A percentile compares a stretch with the other conserved stretches of the same genome.
Conservation (phyloP, 53 echinoderm and acorn worm species). For the Actinopyga echinites region DNA sequence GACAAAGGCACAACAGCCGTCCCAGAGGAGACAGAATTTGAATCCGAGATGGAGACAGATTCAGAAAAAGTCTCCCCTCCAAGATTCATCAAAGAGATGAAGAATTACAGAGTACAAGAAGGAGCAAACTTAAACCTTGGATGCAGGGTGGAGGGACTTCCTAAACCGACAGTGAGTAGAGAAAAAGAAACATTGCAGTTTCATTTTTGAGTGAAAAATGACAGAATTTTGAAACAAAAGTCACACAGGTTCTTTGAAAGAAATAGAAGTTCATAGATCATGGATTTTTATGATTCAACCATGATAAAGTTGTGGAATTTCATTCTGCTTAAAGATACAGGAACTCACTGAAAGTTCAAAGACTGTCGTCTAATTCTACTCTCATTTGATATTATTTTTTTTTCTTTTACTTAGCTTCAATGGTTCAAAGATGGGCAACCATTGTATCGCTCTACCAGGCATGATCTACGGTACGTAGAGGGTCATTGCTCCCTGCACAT, state of each 20-base stretch:
- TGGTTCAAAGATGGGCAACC: slow-evolving; percentile 97
- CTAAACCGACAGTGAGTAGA: slow-evolving; percentile 83
- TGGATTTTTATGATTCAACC: too few relatives aligned
- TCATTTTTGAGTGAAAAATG: too few relatives aligned
- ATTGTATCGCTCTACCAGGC: slow-evolving; percentile 70
- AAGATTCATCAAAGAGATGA: slow-evolving; percentile 87
- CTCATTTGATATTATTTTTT: neutral
- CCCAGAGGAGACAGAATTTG: slow-evolving; percentile 93
- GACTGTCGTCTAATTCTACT: neutral
- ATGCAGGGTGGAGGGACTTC: slow-evolving; percentile 82
- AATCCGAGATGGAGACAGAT: slow-evolving; percentile 94
- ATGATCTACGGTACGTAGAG: slow-evolving; percentile 86
- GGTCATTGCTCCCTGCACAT: slow-evolving; percentile 91
- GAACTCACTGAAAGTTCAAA: too few relatives aligned
- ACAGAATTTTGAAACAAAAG: too few relatives aligned
- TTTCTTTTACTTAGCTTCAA: slow-evolving; percentile 64
- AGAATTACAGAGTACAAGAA: slow-evolving; percentile 82
- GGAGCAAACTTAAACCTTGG: slow-evolving; percentile 78
- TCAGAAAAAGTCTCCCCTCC: slow-evolving; percentile 68
- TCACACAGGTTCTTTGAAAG: too few relatives aligned
- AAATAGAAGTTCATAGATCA: too few relatives aligned
- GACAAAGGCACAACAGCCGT: slow-evolving; percentile 59
- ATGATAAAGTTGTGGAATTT: too few relatives aligned
- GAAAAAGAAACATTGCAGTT: too few relatives aligned
- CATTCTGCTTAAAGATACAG: too few relatives aligned